phyloP scores from a whole-genome alignment of 1,140 invertebrate genomes.

The Physella acuta region DNA sequence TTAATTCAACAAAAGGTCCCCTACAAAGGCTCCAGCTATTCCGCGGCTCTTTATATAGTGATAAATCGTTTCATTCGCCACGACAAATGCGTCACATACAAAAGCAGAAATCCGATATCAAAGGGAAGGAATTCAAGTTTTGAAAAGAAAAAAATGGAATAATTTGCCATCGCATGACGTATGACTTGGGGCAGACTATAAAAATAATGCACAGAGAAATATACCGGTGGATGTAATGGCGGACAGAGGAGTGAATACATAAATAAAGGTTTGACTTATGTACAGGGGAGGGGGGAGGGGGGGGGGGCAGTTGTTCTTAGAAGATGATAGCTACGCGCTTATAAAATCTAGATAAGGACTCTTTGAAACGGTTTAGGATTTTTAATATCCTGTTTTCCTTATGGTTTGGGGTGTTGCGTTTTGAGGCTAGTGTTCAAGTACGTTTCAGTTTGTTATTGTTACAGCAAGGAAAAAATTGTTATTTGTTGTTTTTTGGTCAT shows the following conservation, averaged over 20 bases:
- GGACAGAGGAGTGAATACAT: background rate
- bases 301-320: background rate
- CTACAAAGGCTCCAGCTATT: background rate
- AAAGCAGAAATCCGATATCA: background rate
- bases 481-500: too few relatives aligned
- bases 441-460: too few relatives aligned
- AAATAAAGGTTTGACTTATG: background rate
- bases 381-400: too few relatives aligned
- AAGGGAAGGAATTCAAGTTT: background rate
- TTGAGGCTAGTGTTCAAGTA: too few relatives aligned
- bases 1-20: background rate
- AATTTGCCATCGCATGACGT: background rate
- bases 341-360: too few relatives aligned
- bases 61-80: background rate
- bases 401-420: too few relatives aligned
- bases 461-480: too few relatives aligned
- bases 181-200: background rate
- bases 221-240: too few relatives aligned
- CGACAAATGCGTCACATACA: background rate
- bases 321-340: too few relatives aligned
- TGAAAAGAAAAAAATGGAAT: background rate
- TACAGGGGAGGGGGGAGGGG: background rate
- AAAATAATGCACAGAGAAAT: too few relatives aligned
- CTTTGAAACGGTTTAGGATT: too few relatives aligned
- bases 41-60: background rate